A percentile compares a stretch with the other conserved stretches of the same genome.
Evolutionary conservation across 2,797 vertebrate genomes (phyloP).

Genomic region (Harpagifer antarcticus): DNA sequence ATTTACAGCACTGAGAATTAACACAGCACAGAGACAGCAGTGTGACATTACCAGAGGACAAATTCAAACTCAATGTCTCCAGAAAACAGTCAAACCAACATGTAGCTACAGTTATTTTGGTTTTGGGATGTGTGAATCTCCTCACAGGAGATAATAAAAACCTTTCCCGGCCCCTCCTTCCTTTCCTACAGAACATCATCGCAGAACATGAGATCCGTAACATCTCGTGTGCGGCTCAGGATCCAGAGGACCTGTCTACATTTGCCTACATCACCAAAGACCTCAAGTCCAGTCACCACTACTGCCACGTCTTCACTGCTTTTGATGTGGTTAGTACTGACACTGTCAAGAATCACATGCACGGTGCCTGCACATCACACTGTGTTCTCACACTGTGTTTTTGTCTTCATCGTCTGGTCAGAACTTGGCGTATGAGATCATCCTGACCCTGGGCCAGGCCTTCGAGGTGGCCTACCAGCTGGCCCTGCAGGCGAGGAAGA

Average conservation of each 20-base stretch:
- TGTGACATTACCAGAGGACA: constrained; percentile 62
- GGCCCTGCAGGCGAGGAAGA: constrained; percentile 96
- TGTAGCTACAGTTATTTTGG: constrained; percentile 29
- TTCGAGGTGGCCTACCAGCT: constrained; percentile 99
- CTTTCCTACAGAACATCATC: constrained; percentile 91
- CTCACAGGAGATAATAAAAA: constrained; percentile 46
- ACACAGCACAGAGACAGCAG: constrained; percentile 32
- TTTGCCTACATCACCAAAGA: constrained; percentile 99
- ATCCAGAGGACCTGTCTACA: constrained; percentile 98
- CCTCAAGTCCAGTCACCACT: constrained; percentile 99
- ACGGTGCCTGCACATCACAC: rapidly evolving
- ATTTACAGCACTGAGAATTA: constrained; percentile 47
- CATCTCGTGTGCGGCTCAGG: constrained; percentile 99
- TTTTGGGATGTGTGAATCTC: constrained; percentile 53
- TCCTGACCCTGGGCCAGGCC: constrained; percentile 97
- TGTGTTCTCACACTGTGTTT: background rate
- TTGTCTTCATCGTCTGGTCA: constrained; percentile 61
- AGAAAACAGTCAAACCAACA: constrained; percentile 44
- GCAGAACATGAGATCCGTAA: constrained; percentile 99
- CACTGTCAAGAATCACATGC: background rate
- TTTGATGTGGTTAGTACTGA: constrained; percentile 95
- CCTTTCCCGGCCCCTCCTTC: constrained; percentile 4
- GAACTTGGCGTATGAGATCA: constrained; percentile 99
- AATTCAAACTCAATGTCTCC: constrained; percentile 51
- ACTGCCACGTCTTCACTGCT: constrained; percentile 99